Base-by-base conservation (phyloP, 30 jellyfish, hydroid and myxozoan genomes). In the Rhopilema esculentum region DNA sequence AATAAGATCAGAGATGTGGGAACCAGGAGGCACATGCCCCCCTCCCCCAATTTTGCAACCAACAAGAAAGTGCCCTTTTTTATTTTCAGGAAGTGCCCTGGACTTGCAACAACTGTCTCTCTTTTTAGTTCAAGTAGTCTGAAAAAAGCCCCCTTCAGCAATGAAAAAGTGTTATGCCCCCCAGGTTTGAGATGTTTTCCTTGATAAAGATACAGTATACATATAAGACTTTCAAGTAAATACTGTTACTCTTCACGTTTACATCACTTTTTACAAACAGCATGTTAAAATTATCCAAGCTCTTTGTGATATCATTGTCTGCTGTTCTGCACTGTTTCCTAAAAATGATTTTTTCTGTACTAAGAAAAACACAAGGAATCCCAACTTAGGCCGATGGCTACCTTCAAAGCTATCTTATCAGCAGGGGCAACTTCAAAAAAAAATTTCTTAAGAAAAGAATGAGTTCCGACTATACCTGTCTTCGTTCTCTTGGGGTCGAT, bases 301-400 rank as follows among this genome's bases (percentile, higher is more conserved):
- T 65, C 75, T 65, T 65, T 65, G 28, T 65, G 75, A 65, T 65
- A 65, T 65, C 28, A 65, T 65, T 65, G 75, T 65, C 75, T 65
- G 28, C 28, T 40, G 57, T 65, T 18, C 75, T 65, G 75, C 75
- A 65, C 75, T 65, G 28, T 18, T 1, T 1, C 30, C 75, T 1
- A 65, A 65, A 65, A 65, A 6, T 65, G 75, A 65, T 65, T 65
- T 65, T 26, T 65, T 18, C 75, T 65, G 75, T 65, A 1, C 28
- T 65, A 1, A 65, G 57, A 1, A 65, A 65, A 65, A 65, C 28
- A 18, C 28, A 65, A 28, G 75, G 31, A 65, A 18, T 28, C 30
- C 28, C 24, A 65, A 65, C 75, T 65, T 65, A 65, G 75, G 75
- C 30, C 75, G 30, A 65, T 1, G 75, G 75, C 75, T 65, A 65